Conservation (phyloP, 2,113 vertebrate species). For the Prolemur simus region DNA sequence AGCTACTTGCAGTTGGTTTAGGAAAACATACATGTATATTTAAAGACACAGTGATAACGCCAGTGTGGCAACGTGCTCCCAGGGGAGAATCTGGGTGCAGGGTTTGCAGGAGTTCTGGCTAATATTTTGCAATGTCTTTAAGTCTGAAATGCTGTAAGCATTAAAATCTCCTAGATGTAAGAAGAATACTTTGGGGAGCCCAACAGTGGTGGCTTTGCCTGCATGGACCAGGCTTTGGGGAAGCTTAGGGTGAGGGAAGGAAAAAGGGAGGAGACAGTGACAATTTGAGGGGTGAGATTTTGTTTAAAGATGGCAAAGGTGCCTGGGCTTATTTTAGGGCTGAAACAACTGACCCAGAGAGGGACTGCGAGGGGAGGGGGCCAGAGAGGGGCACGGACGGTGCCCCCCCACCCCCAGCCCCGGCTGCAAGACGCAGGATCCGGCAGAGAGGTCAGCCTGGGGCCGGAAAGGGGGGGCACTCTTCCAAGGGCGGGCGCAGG, state of each 20-base stretch:
- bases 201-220: fast-evolving
- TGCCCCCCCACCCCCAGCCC: too few species aligned
- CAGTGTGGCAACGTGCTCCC: too few species aligned
- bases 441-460: background rate
- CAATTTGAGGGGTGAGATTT: background rate
- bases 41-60: background rate
- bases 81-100: fast-evolving
- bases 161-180: background rate
- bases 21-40: background rate
- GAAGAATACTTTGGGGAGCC: background rate
- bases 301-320: background rate
- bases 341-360: background rate
- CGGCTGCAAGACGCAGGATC: background rate
- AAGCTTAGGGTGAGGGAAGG: background rate
- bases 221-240: fast-evolving
- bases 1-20: background rate
- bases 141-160: background rate
- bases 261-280: background rate
- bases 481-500: background rate
- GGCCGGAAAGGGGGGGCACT: background rate
- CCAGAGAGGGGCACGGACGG: too few species aligned
- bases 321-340: background rate
- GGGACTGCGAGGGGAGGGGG: fast-evolving
- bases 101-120: background rate
- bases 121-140: background rate